Evolutionary conservation across 2,113 vertebrate genomes (phyloP), one percentile per base, ranked within the genome.

Genomic region (Thalassoma bifasciatum): DNA sequence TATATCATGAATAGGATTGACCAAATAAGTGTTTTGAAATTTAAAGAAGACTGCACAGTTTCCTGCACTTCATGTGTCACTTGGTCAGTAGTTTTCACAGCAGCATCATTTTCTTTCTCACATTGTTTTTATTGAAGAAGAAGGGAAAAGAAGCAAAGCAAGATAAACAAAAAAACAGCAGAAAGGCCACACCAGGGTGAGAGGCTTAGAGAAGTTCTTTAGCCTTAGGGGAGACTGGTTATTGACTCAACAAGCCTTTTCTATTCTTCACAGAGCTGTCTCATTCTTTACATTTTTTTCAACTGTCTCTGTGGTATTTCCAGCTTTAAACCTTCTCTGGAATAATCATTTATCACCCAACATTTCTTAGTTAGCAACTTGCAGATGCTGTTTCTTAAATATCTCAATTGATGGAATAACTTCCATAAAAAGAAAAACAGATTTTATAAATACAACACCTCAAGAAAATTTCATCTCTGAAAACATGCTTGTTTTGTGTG

Each of bases 221-320:
- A 72, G 82, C 88, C 78, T 76, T 66, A 46, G 70, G 81, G 75
- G 62, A 87, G 70, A 71, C 62, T 42, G n/a, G 52, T 71, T 84
- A 85, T 90, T 80, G 72, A 87, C 82, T 75, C 21, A 10, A 77
- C 72, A 72, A 77, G 60, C 54, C 68, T 73, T 59, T 40, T 71
- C 70, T 75, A 67, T 76, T 83, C 68, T 72, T 79, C 73, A 80
- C 56, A 64, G 57, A 71, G 37, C 51, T 61, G 44, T 64, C 62
- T 60, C 68, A 36, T 16, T 53, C 23, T 40, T 10, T 38, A 56
- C 36, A 76, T 49, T 68, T 24, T 21, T 59, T 49, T 65, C 60
- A 19, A 30, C 2, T 74, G 17, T 66, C 51, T 72, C 51, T 65
- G 57, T 62, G 36, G 57, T 53, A 57, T 70, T 74, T 57, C 46